Conservation (phyloP, 1,140 invertebrate species). For the Bombyx mandarina region DNA sequence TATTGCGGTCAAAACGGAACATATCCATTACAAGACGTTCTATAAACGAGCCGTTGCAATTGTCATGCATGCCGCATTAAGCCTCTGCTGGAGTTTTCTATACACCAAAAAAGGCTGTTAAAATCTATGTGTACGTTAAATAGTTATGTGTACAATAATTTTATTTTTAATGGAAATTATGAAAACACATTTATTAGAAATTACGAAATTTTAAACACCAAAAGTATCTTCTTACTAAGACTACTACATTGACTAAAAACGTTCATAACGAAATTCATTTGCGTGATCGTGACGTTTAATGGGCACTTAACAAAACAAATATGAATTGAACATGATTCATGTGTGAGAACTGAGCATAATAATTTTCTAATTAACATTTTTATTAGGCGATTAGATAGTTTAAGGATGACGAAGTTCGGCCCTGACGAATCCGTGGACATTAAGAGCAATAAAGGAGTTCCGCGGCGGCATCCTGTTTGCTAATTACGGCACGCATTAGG, state of each 20-base stretch:
- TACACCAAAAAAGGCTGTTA: neutral
- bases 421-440: conserved; percentile 20
- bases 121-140: neutral
- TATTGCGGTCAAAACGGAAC: conserved; percentile 25
- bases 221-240: neutral
- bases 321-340: too few relatives aligned
- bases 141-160: neutral
- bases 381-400: conserved; percentile 15
- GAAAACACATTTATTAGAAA: neutral
- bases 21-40: conserved; percentile 26
- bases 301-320: too few relatives aligned
- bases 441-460: conserved; percentile 40
- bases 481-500: conserved; percentile 38
- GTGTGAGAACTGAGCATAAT: neutral
- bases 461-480: conserved; percentile 30
- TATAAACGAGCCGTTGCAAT: conserved; percentile 8
- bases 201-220: neutral
- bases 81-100: too few relatives aligned
- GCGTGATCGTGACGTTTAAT: too few relatives aligned
- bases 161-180: too few relatives aligned
- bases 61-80: too few relatives aligned
- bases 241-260: too few relatives aligned
- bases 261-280: too few relatives aligned
- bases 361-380: conserved; percentile 27
- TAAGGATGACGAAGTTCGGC: conserved; percentile 12